Base-by-base conservation (phyloP, 2,888 invertebrate genomes). In the Doris montereyensis region DNA sequence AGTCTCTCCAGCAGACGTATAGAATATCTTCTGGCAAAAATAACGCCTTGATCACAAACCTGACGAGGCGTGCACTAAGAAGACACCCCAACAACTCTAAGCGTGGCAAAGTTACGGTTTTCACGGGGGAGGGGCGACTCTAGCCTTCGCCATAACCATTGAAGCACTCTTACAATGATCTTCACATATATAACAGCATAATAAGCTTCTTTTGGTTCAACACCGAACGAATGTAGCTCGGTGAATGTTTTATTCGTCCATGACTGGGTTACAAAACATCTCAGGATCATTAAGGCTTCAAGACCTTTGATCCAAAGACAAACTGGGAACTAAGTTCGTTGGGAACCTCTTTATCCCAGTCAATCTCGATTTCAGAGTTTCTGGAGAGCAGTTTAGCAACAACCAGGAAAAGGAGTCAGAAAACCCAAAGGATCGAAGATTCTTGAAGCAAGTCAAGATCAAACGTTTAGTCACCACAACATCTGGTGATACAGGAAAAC, bases 401-500 rank as follows among this genome's bases (percentile, higher is more conserved):
- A 26, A 73, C 30, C 17, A 58, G 28, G 58, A n/a, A n/a, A n/a
- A n/a, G n/a, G n/a, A n/a, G n/a, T n/a, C n/a, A n/a, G n/a, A n/a
- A n/a, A n/a, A n/a, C n/a, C n/a, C n/a, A n/a, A n/a, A n/a, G n/a
- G n/a, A n/a, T n/a, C n/a, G n/a, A n/a, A n/a, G n/a, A n/a, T 13
- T 41, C 1, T 41, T 24, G 21, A 1, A 52, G 26, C 5, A 41
- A 72, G 52, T 72, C n/a, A 41, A 13, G n/a, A 72, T 21, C 1
- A 21, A 21, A 26, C 72, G n/a, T 72, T 72, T 72, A 10, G 52
- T 41, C n/a, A n/a, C n/a, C n/a, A n/a, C n/a, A n/a, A n/a, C n/a
- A n/a, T n/a, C n/a, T n/a, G n/a, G n/a, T n/a, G n/a, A n/a, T n/a
- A n/a, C n/a, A n/a, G n/a, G n/a, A n/a, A n/a, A n/a, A n/a, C n/a